These are phyloP conservation scores for Aradophagus sp. DNA, from an alignment of 1,140 invertebrate genomes.

Conservation along the genomic window DNA sequence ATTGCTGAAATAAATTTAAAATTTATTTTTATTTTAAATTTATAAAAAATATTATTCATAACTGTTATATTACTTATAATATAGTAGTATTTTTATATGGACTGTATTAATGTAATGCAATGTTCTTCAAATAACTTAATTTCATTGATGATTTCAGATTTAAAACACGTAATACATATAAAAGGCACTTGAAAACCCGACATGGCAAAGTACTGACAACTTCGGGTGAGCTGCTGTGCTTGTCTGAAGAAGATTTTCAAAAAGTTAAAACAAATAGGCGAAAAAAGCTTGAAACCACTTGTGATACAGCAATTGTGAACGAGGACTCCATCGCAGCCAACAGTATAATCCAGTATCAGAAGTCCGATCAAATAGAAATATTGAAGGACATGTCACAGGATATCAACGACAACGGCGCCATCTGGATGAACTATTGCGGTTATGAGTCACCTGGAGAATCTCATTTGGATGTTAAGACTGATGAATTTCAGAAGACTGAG, in stretches of 20 bases:
- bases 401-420: slow-evolving; percentile 41
- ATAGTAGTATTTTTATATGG: too few relatives aligned
- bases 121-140: too few relatives aligned
- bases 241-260: slow-evolving; percentile 77
- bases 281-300: slow-evolving; percentile 51
- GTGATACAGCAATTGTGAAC: slow-evolving; percentile 22
- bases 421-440: slow-evolving; percentile 59
- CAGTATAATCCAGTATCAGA: slow-evolving; percentile 58
- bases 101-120: too few relatives aligned
- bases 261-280: slow-evolving; percentile 74
- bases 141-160: slow-evolving; percentile 68
- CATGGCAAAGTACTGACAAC: slow-evolving; percentile 79
- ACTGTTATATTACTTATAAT: too few relatives aligned
- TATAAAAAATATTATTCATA: too few relatives aligned
- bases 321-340: slow-evolving; percentile 56
- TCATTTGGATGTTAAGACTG: slow-evolving; percentile 59
- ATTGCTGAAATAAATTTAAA: too few relatives aligned
- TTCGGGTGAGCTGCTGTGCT: slow-evolving; percentile 75
- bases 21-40: too few relatives aligned
- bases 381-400: slow-evolving; percentile 41
- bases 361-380: slow-evolving; percentile 32
- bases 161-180: slow-evolving; percentile 81
- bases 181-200: slow-evolving; percentile 78
- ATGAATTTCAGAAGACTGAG: slow-evolving; percentile 62
- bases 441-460: slow-evolving; percentile 51